phyloP scores from a whole-genome alignment of 2,797 vertebrate genomes.

The Benthosema pterotum region DNA sequence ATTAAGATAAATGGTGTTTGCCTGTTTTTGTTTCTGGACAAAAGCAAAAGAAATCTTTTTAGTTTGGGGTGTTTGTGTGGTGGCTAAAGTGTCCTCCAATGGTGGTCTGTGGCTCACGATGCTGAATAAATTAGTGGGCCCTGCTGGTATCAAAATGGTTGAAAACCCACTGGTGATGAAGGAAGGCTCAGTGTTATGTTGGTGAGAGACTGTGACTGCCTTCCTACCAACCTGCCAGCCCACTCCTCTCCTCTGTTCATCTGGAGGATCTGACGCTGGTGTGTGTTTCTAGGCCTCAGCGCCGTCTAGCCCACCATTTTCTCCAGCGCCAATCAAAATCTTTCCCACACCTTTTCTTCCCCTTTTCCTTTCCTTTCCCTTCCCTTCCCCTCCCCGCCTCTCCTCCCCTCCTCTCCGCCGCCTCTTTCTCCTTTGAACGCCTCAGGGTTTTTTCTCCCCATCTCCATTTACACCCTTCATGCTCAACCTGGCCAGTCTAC shows the following conservation, averaged over 20 bases:
- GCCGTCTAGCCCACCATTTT: slow-evolving; percentile 18
- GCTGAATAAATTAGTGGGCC: too few relatives aligned
- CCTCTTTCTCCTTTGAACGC: slow-evolving; percentile 9
- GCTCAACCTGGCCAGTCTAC: slow-evolving; percentile 2
- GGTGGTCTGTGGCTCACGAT: too few relatives aligned
- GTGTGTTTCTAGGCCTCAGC: not conserved
- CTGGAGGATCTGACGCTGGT: not conserved
- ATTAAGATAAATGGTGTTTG: too few relatives aligned
- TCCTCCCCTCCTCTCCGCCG: too few relatives aligned
- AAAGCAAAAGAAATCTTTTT: too few relatives aligned
- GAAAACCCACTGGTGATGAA: too few relatives aligned
- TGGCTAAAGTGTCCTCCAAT: too few relatives aligned
- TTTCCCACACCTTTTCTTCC: slow-evolving; percentile 8
- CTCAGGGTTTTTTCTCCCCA: not conserved
- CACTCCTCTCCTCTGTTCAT: not conserved
- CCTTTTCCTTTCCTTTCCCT: not conserved
- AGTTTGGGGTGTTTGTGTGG: too few relatives aligned
- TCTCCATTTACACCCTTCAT: not conserved
- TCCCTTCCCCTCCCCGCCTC: not conserved
- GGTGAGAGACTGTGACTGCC: not conserved
- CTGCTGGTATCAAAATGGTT: too few relatives aligned
- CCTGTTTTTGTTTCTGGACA: too few relatives aligned
- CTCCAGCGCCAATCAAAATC: slow-evolving; percentile 10
- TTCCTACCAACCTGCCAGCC: not conserved
- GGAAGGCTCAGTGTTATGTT: not conserved